phyloP scores from a whole-genome alignment of 2,888 invertebrate genomes.

The Eupithecia exiguata region DNA sequence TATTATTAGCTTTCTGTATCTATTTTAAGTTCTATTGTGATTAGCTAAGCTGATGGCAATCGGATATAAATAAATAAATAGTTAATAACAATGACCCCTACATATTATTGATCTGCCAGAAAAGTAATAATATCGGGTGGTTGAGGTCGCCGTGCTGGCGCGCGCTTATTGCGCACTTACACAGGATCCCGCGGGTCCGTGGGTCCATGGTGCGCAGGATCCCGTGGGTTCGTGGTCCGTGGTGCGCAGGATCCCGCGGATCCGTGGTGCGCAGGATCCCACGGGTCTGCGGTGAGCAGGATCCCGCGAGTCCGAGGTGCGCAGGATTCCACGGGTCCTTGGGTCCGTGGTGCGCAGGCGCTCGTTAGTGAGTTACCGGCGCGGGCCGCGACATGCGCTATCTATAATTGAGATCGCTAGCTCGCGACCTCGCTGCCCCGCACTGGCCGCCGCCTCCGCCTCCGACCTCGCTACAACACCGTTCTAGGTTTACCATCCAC shows the following conservation, averaged over 20 bases:
- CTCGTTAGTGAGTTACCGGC: slow-evolving; percentile 39
- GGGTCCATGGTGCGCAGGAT: slow-evolving; percentile 29
- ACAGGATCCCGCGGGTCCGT: not conserved
- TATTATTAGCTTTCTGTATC: too few species aligned
- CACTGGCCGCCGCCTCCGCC: not conserved
- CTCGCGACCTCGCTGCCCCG: not conserved
- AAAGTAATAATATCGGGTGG: slow-evolving; percentile 15
- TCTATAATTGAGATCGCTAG: slow-evolving; percentile 69
- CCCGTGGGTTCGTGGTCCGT: slow-evolving; percentile 16
- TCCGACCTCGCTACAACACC: not conserved
- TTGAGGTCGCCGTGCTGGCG: not conserved
- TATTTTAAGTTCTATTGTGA: too few species aligned
- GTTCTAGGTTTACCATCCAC: not conserved
- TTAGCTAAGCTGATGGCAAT: too few species aligned
- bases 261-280: too few species aligned
- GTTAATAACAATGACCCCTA: too few species aligned
- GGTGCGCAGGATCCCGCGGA: slow-evolving; percentile 37
- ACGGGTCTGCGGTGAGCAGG: slow-evolving; percentile 24
- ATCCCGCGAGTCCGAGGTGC: too few species aligned
- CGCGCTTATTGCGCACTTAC: not conserved
- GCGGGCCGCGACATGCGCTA: slow-evolving; percentile 47
- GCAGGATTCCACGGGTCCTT: not conserved
- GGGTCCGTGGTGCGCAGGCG: too few species aligned
- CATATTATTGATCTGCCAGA: too few species aligned
- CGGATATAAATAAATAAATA: too few species aligned